Evolutionary conservation across 1,140 invertebrate species (phyloP), one percentile per base, ranked within the genome.

Genomic region (Meloidogyne chitwoodi): DNA sequence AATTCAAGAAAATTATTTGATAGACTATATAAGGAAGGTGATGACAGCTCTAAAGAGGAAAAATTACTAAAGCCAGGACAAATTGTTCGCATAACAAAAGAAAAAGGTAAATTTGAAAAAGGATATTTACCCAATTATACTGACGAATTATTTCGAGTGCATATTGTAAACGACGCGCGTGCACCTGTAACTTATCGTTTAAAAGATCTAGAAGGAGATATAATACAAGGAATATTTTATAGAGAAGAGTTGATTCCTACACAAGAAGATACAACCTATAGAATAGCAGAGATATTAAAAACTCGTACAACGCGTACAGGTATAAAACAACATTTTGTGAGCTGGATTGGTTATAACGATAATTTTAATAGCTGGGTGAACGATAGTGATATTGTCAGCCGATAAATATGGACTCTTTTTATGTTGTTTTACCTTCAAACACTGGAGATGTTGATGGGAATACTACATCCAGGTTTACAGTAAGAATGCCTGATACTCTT

Each of bases 171-270:
- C 2, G 16, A 16, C 10, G 27, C 5, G 16, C 44, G 61, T 1
- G 6, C 22, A 19, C 66, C 66, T 5, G n/a, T 6, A 0, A n/a
- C 6, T 2, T 69, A 69, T 41, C 12, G 68, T 1, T 27, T 69
- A 16, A 24, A 27, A 6, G 68, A 69, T 41, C n/a, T 69, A 6
- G 19, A 69, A 24, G 68, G 29, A 0, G 27, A 41, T 16, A 12
- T 16, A 12, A 69, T 69, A 5, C 27, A 69, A 27, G 74, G 75
- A 71, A 27, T 72, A 19, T 69, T 72, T 74, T 77, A 74, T 65
- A 38, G 48, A 29, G n/a, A 78, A 29, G 77, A 78, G 44, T 44
- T 77, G 12, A 22, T 62, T 0, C 34, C 19, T 1, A 56, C n/a
- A 12, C 1, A 16, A 48, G 14, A 19, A 2, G 44, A 77, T n/a